Percentiles rank a stretch among this genome's conserved stretches.
These are phyloP conservation scores for Coenonympha arcania DNA, from an alignment of 2,888 invertebrate genomes.

Conservation along the genomic window DNA sequence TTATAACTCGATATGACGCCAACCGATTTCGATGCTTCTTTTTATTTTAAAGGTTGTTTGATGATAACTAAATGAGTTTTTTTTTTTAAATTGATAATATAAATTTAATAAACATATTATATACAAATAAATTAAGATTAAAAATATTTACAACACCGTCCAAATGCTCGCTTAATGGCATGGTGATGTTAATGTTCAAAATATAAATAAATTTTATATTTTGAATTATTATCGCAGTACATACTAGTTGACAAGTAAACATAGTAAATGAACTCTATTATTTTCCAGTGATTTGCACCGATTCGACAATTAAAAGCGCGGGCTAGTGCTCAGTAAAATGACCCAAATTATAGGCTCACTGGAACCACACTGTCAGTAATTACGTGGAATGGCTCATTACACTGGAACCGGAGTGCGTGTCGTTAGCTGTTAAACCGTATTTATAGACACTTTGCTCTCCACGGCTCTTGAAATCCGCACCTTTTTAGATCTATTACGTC, in stretches of 20 bases:
- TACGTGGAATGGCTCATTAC: conserved; percentile 59
- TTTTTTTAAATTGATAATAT: no score
- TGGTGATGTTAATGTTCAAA: no score
- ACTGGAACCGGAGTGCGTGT: conserved; percentile 46
- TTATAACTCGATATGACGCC: no score
- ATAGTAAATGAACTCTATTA: conserved; percentile 1
- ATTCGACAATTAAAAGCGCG: conserved; percentile 14
- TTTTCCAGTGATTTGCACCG: no score
- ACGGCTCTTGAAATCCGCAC: conserved; percentile 9
- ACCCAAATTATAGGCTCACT: conserved; percentile 35
- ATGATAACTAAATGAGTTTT: no score
- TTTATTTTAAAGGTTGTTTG: no score
- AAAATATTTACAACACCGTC: no score
- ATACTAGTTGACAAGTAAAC: neutral
- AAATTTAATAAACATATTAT: no score
- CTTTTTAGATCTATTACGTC: conserved; percentile 4
- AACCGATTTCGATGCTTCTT: no score
- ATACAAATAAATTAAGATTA: no score
- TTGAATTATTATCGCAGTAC: neutral
- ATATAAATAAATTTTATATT: neutral
- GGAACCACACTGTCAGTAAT: conserved; percentile 49
- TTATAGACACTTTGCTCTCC: conserved; percentile 19
- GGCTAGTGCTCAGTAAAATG: conserved; percentile 27
- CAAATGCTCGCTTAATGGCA: no score
- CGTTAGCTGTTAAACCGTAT: conserved; percentile 19